Conservation (phyloP, 1,140 invertebrate genomes). For the Acyrthosiphon pisum region DNA sequence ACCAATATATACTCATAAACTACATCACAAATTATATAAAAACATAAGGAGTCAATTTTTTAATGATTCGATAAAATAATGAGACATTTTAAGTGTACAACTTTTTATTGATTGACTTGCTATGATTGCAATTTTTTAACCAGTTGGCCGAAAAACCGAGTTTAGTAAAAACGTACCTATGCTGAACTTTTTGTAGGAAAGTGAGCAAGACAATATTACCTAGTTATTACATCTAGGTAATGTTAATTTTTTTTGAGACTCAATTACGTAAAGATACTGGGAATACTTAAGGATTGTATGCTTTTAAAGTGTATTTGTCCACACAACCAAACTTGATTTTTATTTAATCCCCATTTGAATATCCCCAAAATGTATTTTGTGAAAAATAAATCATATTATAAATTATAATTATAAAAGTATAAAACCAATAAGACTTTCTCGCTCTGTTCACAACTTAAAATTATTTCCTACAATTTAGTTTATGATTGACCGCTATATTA, state of each 20-base stretch:
- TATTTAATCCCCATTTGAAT: too few relatives aligned
- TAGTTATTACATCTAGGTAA: not conserved
- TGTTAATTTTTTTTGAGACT: not conserved
- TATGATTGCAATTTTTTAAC: not conserved
- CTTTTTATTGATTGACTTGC: not conserved
- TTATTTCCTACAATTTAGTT: slow-evolving; percentile 24
- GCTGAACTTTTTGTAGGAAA: not conserved
- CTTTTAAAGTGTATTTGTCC: not conserved
- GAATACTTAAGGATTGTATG: not conserved
- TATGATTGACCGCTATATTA: slow-evolving; percentile 6
- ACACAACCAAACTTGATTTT: too few relatives aligned
- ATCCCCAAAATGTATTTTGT: too few relatives aligned
- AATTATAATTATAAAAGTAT: not conserved
- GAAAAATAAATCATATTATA: not conserved
- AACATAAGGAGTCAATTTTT: not conserved
- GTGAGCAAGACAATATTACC: not conserved
- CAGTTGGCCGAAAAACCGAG: not conserved
- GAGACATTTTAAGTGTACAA: not conserved
- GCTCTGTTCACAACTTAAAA: not conserved
- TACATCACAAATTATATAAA: not conserved
- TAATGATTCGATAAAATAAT: not conserved
- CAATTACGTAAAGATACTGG: not conserved
- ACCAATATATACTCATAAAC: not conserved
- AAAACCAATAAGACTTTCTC: not conserved
- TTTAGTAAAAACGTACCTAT: not conserved